Conservation (phyloP, 2,888 invertebrate species). For the Epirrhoe alternata region DNA sequence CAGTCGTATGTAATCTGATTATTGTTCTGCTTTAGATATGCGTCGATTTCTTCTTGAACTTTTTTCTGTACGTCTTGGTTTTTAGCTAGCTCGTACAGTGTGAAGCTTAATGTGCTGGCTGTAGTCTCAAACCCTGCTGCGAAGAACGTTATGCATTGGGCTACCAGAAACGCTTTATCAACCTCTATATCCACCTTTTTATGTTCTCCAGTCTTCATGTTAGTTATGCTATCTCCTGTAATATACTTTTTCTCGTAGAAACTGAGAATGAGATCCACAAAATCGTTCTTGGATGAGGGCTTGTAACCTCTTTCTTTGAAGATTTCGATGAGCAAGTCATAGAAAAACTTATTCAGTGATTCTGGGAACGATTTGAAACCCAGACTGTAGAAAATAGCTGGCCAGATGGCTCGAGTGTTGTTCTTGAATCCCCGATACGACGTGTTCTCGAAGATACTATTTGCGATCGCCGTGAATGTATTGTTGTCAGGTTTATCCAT, state of each 20-base stretch:
- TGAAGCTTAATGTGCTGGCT: constrained; percentile 52
- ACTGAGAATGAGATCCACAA: constrained; percentile 61
- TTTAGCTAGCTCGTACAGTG: constrained; percentile 62
- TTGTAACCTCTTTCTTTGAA: constrained; percentile 55
- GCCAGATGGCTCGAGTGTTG: constrained; percentile 58
- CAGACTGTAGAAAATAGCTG: constrained; percentile 59
- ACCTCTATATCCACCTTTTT: constrained; percentile 57
- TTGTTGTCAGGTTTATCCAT: constrained; percentile 54
- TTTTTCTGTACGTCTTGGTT: constrained; percentile 50
- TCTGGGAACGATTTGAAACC: constrained; percentile 53
- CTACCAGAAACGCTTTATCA: constrained; percentile 72
- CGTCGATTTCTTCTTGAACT: constrained; percentile 57
- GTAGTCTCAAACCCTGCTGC: constrained; percentile 67
- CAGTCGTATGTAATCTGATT: constrained; percentile 56
- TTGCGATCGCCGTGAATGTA: constrained; percentile 54
- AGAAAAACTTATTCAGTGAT: constrained; percentile 55
- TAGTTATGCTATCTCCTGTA: constrained; percentile 58
- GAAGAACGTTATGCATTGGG: constrained; percentile 82
- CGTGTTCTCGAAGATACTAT: constrained; percentile 53
- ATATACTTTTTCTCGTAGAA: constrained; percentile 55
- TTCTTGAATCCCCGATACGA: constrained; percentile 50
- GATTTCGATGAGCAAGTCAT: constrained; percentile 49
- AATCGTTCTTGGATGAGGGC: constrained; percentile 59
- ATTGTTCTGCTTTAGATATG: constrained; percentile 49
- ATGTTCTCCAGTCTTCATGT: constrained; percentile 48